These are phyloP conservation scores for Xiphorhynchus elegans DNA, from an alignment of 2,113 vertebrate genomes.

Conservation along the genomic window DNA sequence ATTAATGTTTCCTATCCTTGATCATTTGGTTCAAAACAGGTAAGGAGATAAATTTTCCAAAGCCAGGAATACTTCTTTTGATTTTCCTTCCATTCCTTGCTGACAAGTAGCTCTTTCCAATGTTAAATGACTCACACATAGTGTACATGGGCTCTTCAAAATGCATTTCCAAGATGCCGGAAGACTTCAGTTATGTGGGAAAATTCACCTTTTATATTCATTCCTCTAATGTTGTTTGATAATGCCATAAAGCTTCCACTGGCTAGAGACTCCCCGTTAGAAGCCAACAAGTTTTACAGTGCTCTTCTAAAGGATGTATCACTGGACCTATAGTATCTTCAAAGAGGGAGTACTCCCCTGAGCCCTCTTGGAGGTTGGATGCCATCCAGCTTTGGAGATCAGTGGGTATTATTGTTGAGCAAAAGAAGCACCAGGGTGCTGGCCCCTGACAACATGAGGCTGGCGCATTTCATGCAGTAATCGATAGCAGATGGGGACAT, in stretches of 20 bases:
- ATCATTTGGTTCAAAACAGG: neutral
- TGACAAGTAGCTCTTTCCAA: neutral
- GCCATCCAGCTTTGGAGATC: neutral
- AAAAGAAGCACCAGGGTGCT: neutral
- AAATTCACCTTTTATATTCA: neutral
- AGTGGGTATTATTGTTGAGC: neutral
- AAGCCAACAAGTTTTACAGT: neutral
- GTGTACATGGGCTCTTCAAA: neutral
- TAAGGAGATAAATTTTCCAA: neutral
- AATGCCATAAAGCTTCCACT: neutral
- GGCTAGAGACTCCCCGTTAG: neutral
- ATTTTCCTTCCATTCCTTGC: neutral
- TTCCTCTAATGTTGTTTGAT: neutral
- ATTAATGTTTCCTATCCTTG: neutral
- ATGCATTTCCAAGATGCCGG: neutral
- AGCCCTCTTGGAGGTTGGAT: neutral
- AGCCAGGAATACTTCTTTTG: neutral
- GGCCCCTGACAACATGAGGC: neutral
- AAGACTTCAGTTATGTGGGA: neutral
- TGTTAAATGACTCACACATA: neutral
- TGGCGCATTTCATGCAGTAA: neutral
- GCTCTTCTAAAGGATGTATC: neutral
- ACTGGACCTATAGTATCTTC: fast-evolving
- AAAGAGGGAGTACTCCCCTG: neutral
- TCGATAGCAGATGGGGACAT: neutral